A percentile compares a stretch with the other conserved stretches of the same genome.
Evolutionary conservation across 2,797 vertebrate genomes (phyloP).

Genomic region (Sebastes taczanowskii): DNA sequence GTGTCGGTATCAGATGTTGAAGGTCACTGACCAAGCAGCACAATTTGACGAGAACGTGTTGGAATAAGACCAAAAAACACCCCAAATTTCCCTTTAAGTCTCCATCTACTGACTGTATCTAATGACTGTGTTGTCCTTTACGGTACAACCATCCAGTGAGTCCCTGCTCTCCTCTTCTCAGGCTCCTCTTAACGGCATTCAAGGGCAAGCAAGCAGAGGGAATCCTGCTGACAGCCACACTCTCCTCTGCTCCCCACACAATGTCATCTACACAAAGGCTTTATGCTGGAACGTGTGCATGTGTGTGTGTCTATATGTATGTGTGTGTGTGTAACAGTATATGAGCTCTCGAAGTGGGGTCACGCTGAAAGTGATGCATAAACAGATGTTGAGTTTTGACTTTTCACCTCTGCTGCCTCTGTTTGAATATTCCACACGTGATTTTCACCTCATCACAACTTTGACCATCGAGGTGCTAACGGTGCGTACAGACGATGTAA

Average conservation of each 20-base stretch:
- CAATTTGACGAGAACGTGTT: not conserved
- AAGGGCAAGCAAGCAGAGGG: conserved; percentile 47
- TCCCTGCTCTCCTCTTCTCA: not conserved
- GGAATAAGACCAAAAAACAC: not conserved
- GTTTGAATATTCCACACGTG: conserved; percentile 18
- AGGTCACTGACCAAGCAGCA: not conserved
- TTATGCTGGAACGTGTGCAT: conserved; percentile 21
- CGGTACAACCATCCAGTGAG: not conserved
- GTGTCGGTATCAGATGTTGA: not conserved
- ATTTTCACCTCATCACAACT: not conserved
- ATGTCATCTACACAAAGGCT: conserved; percentile 38
- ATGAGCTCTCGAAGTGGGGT: conserved; percentile 38
- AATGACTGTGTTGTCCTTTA: not conserved
- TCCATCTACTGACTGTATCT: not conserved
- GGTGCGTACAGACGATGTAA: not conserved
- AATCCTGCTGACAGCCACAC: conserved; percentile 57
- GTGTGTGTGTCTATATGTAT: conserved; percentile 9
- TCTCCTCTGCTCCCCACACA: conserved; percentile 58
- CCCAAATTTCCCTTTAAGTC: not conserved
- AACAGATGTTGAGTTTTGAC: conserved; percentile 42
- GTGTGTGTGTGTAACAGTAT: not conserved
- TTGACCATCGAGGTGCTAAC: not conserved
- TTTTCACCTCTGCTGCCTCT: conserved; percentile 19
- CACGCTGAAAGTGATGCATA: conserved; percentile 54
- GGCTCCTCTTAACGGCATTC: conserved; percentile 13